A percentile compares a stretch with the other conserved stretches of the same genome.
These are phyloP conservation scores for Sebastes jordani DNA, from an alignment of 2,797 vertebrate species.

Conservation along the genomic window DNA sequence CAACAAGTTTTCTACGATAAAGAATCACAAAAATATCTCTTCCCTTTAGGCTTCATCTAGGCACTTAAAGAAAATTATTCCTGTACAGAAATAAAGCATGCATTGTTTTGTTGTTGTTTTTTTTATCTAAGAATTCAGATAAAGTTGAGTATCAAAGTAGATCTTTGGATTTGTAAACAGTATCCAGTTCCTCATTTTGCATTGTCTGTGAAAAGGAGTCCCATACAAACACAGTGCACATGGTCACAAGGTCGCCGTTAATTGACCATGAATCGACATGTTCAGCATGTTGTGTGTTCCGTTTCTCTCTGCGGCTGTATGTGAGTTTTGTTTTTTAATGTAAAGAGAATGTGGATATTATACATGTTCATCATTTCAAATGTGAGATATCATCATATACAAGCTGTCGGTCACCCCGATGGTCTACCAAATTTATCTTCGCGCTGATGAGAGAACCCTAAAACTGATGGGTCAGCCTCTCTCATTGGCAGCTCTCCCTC, in stretches of 20 bases:
- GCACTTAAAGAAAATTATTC: conserved; percentile 88
- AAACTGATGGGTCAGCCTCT: conserved; percentile 17
- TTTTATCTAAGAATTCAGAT: conserved; percentile 39
- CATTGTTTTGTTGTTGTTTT: conserved; percentile 76
- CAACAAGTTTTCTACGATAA: conserved; percentile 79
- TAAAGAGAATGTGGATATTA: conserved; percentile 14
- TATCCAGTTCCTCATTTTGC: conserved; percentile 74
- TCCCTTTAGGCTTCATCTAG: conserved; percentile 87
- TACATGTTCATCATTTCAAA: conserved; percentile 5
- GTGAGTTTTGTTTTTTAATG: conserved; percentile 12
- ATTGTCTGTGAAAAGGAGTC: conserved; percentile 37
- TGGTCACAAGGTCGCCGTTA: not conserved
- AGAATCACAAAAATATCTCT: conserved; percentile 81
- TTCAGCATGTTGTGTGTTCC: not conserved
- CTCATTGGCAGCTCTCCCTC: conserved; percentile 20
- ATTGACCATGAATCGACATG: conserved; percentile 20
- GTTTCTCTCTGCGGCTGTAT: not conserved
- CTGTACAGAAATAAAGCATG: conserved; percentile 89
- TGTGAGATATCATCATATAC: not conserved
- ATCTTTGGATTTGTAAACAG: conserved; percentile 92
- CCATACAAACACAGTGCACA: conserved; percentile 13
- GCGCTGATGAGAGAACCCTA: not conserved
- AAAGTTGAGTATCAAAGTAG: conserved; percentile 83
- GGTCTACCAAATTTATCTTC: conserved; percentile 1
- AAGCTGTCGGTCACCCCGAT: not conserved